Base-by-base conservation (phyloP, 2,888 invertebrate species). In the Emmelina monodactyla region DNA sequence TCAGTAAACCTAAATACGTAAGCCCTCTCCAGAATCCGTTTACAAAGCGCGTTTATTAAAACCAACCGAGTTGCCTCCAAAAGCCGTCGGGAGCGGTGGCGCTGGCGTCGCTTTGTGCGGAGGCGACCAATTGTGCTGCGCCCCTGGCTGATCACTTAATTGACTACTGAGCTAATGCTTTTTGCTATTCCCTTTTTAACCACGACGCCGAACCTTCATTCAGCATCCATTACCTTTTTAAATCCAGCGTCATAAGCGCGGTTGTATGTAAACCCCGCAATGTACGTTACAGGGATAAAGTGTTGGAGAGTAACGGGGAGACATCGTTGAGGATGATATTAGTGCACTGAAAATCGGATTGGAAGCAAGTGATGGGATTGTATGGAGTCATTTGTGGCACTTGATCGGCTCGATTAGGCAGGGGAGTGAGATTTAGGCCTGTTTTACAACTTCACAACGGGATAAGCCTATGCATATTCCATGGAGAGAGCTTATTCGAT, bases 61-160 rank as follows among this genome's bases (percentile, higher is more conserved):
- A 62, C 59, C 57, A 53, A 55, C 58, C 53, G 54, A 48, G 50
- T 46, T 43, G 47, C 49, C 58, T 56, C 58, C 52, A 59, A 62
- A 61, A 57, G 49, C 47, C 49, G 47, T 52, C 44, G 44, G 50
- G 42, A 35, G 47, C 44, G 25, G 54, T 55, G 62, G 62, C 68
- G 61, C 63, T 56, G 65, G 61, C 44, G 61, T 53, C 50, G 62
- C 70, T 58, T 78, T 79, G 72, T 79, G 62, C 55, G 52, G 61
- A 75, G 71, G 78, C 76, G 76, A 62, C 76, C 78, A 70, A 76
- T 76, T 75, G 78, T 68, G 64, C 62, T 58, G 62, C 63, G 70
- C 76, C 75, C 73, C 75, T 75, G 73, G 58, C 64, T 75, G 75
- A 76, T 72, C 71, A 68, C 73, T 71, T 78, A 78, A 78, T 78